Percentiles rank a stretch among this genome's conserved stretches.
Evolutionary conservation across 2,113 vertebrate genomes (phyloP).

Genomic region (Leptocoma aspasia): DNA sequence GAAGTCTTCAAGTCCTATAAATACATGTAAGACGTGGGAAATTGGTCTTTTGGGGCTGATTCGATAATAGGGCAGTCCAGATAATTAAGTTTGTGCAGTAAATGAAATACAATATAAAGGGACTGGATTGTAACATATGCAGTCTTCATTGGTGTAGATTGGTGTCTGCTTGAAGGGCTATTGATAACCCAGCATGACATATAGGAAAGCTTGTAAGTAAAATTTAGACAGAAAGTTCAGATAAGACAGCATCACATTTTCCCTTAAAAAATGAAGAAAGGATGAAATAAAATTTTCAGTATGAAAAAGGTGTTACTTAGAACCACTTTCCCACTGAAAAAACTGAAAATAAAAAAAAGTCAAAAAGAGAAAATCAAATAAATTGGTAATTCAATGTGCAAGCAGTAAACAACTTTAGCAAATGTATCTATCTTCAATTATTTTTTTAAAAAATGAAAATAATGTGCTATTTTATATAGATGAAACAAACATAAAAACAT

Average conservation of each 20-base stretch:
- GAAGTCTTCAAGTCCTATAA: background rate
- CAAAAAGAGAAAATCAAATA: background rate
- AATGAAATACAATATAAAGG: constrained; percentile 7
- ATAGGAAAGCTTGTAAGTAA: background rate
- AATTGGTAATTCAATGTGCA: background rate
- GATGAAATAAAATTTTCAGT: background rate
- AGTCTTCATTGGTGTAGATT: background rate
- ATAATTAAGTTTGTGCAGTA: constrained; percentile 15
- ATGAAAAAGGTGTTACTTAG: background rate
- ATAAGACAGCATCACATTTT: background rate
- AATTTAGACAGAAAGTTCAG: background rate
- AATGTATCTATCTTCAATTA: background rate
- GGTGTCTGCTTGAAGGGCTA: background rate
- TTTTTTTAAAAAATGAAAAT: background rate
- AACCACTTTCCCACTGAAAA: background rate
- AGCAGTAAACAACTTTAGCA: background rate
- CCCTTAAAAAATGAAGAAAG: background rate
- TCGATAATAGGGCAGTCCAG: background rate
- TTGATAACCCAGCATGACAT: background rate
- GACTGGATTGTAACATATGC: background rate
- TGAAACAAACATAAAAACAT: background rate
- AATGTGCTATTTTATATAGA: background rate
- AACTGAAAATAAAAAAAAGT: background rate
- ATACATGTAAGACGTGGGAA: background rate
- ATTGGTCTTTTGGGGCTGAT: background rate